A percentile compares a stretch with the other conserved stretches of the same genome.
Conservation (phyloP, 1,140 invertebrate genomes). For the Thaumetopoea pityocampa region DNA sequence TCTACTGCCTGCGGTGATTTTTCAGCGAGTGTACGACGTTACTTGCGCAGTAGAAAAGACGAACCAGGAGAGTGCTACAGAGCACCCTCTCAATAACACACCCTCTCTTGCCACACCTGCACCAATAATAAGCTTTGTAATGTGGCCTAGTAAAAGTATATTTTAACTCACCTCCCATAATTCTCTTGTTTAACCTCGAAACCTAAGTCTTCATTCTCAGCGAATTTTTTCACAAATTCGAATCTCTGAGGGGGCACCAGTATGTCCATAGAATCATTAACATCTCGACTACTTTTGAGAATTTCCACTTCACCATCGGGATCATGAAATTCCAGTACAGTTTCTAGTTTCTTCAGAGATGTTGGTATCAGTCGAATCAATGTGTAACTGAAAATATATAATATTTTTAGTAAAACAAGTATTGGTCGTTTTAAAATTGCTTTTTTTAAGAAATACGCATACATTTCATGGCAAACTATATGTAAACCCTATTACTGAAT, state of each 20-base stretch:
- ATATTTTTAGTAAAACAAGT: not conserved
- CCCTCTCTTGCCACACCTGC: too few species aligned
- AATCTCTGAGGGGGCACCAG: constrained; percentile 37
- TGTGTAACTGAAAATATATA: constrained; percentile 37
- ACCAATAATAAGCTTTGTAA: too few species aligned
- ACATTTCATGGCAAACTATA: too few species aligned
- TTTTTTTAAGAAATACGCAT: too few species aligned
- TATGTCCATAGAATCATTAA: constrained; percentile 56
- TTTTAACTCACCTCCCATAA: constrained; percentile 55
- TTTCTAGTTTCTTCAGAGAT: constrained; percentile 31
- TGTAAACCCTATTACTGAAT: too few species aligned
- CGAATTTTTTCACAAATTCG: constrained; percentile 27
- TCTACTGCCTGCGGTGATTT: too few species aligned
- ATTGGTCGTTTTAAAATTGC: too few species aligned
- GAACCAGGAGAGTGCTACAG: too few species aligned
- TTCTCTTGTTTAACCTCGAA: constrained; percentile 38
- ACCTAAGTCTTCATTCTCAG: constrained; percentile 24
- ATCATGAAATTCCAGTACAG: constrained; percentile 27
- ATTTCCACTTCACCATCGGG: constrained; percentile 36
- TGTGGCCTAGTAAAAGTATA: too few species aligned
- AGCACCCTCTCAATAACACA: too few species aligned
- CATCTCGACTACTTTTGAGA: constrained; percentile 45
- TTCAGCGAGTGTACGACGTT: too few species aligned
- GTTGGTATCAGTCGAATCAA: constrained; percentile 41
- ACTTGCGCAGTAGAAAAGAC: too few species aligned